These are phyloP conservation scores for Nephila pilipes DNA, from an alignment of 1,140 invertebrate genomes.

Conservation along the genomic window DNA sequence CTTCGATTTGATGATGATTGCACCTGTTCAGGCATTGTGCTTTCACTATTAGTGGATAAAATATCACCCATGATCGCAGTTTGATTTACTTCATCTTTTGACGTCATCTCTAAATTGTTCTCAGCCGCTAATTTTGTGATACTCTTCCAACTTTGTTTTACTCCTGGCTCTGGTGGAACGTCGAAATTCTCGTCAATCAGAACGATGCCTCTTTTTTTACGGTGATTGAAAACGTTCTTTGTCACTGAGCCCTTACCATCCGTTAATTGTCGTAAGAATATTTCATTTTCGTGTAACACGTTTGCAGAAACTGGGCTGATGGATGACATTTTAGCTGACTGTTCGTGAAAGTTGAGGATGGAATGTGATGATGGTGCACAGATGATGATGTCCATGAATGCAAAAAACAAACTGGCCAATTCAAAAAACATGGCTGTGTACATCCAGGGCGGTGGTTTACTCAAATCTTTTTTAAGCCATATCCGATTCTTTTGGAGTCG, in stretches of 20 bases:
- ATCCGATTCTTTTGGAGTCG: not conserved
- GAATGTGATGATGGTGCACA: not conserved
- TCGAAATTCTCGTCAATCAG: constrained; percentile 57
- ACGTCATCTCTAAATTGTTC: not conserved
- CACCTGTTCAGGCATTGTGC: not conserved
- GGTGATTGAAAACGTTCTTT: not conserved
- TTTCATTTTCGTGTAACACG: not conserved
- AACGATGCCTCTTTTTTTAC: constrained; percentile 49
- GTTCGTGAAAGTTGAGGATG: not conserved
- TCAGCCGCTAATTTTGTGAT: not conserved
- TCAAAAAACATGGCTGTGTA: constrained; percentile 39
- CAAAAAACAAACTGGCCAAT: not conserved
- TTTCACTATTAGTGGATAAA: not conserved
- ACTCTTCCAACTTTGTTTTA: constrained; percentile 41
- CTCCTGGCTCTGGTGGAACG: not conserved
- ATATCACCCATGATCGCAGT: too few relatives aligned
- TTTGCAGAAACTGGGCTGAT: not conserved
- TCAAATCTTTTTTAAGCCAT: constrained; percentile 38
- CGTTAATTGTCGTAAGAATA: not conserved
- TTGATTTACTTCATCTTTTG: not conserved
- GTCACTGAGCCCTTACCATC: too few relatives aligned
- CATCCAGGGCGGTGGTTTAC: not conserved
- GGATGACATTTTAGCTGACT: not conserved
- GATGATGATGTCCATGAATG: not conserved
- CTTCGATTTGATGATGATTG: not conserved